Conservation (phyloP, 1,140 invertebrate genomes). For the Eurosta solidaginis region DNA sequence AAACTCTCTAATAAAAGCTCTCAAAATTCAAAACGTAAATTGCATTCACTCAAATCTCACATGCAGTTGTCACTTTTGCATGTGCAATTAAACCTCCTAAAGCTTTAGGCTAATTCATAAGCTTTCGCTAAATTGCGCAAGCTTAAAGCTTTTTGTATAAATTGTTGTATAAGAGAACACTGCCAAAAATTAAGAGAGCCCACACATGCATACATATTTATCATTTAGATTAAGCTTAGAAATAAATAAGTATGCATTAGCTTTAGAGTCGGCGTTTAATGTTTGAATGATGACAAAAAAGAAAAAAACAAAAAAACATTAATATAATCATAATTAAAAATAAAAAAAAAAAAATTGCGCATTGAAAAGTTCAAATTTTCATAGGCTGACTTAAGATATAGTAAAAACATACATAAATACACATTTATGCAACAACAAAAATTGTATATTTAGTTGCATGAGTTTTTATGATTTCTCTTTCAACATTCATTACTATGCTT, state of each 20-base stretch:
- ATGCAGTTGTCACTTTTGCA: too few species aligned
- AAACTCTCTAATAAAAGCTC: too few species aligned
- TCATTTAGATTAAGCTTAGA: too few species aligned
- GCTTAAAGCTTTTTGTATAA: slow-evolving; percentile 15
- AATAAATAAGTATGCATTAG: neutral
- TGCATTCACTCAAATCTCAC: too few species aligned
- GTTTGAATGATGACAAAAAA: slow-evolving; percentile 26
- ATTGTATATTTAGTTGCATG: slow-evolving; percentile 24
- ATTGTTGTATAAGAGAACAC: neutral
- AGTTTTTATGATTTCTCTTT: neutral
- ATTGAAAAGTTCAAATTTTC: slow-evolving; percentile 23
- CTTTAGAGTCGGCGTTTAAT: slow-evolving; percentile 20
- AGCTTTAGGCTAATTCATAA: too few species aligned
- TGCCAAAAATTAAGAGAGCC: slow-evolving; percentile 9
- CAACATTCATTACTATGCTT: neutral
- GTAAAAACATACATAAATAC: neutral
- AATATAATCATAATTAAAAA: too few species aligned
- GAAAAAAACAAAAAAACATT: too few species aligned
- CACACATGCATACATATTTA: neutral
- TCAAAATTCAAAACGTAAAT: too few species aligned
- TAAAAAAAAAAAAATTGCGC: neutral
- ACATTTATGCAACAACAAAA: neutral
- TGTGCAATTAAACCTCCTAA: neutral
- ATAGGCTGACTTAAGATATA: neutral
- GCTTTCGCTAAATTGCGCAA: slow-evolving; percentile 12